Percentiles rank a stretch among this genome's conserved stretches.
phyloP scores from a whole-genome alignment of 2,797 vertebrate species.

The Semotilus atromaculatus region DNA sequence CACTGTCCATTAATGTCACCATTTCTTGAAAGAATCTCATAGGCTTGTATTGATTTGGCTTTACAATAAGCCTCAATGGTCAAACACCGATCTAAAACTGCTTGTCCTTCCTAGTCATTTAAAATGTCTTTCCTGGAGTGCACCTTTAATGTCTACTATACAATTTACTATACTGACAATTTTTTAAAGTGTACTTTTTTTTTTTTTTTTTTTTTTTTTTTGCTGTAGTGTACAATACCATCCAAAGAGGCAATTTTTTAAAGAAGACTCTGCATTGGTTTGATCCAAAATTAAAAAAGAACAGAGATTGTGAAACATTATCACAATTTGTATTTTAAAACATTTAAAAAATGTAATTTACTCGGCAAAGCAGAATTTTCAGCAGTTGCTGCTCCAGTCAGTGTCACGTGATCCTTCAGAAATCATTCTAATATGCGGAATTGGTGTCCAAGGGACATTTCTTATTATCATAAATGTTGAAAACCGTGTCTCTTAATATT shows the following conservation, averaged over 20 bases:
- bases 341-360: background rate
- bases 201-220: background rate
- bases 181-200: background rate
- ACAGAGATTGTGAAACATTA: background rate
- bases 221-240: background rate
- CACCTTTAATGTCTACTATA: background rate
- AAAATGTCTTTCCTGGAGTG: constrained; percentile 12
- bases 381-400: background rate
- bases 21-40: constrained; percentile 37
- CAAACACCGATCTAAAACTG: background rate
- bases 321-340: too few relatives aligned
- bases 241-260: background rate
- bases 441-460: background rate
- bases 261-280: background rate
- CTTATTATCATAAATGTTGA: background rate
- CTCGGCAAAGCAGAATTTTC: background rate
- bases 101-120: background rate
- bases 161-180: background rate
- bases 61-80: constrained; percentile 21
- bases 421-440: background rate
- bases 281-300: background rate
- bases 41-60: constrained; percentile 43
- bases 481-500: background rate
- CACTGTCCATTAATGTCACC: constrained; percentile 17
- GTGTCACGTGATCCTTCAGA: background rate